phyloP scores from a whole-genome alignment of 2,113 vertebrate genomes.

The Ochotona curzoniae region DNA sequence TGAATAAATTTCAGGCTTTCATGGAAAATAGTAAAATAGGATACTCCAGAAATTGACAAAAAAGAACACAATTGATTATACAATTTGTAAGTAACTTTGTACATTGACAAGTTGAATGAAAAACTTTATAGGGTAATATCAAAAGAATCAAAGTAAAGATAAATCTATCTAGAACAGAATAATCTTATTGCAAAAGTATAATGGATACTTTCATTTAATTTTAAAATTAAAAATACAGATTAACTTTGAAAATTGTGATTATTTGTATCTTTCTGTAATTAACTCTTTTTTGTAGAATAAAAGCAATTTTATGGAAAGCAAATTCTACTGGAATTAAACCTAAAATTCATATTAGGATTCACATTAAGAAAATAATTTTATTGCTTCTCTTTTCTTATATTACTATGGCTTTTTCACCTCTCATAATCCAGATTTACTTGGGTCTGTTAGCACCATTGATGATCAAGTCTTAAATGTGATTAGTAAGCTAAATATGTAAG shows the following conservation, averaged over 20 bases:
- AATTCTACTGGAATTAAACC: neutral
- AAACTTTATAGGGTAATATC: neutral
- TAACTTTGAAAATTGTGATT: neutral
- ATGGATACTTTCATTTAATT: neutral
- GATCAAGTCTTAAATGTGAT: neutral
- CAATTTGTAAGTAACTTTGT: conserved; percentile 8
- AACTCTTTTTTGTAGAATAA: neutral
- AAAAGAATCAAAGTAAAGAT: neutral
- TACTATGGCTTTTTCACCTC: neutral
- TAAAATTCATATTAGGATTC: neutral
- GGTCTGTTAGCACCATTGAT: neutral
- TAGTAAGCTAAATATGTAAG: neutral
- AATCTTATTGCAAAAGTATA: neutral
- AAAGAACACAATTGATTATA: neutral
- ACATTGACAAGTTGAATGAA: neutral
- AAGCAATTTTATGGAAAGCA: neutral
- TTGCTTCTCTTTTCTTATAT: neutral
- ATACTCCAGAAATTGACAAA: neutral
- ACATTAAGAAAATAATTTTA: neutral
- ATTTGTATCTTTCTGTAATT: neutral
- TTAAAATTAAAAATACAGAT: neutral
- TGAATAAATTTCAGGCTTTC: conserved; percentile 44
- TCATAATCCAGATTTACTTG: neutral
- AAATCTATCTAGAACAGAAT: neutral
- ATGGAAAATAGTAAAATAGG: conserved; percentile 45